Percentiles rank a stretch among this genome's conserved stretches.
phyloP scores from a whole-genome alignment of 1,140 invertebrate species.

The Lasioglossum albipes region DNA sequence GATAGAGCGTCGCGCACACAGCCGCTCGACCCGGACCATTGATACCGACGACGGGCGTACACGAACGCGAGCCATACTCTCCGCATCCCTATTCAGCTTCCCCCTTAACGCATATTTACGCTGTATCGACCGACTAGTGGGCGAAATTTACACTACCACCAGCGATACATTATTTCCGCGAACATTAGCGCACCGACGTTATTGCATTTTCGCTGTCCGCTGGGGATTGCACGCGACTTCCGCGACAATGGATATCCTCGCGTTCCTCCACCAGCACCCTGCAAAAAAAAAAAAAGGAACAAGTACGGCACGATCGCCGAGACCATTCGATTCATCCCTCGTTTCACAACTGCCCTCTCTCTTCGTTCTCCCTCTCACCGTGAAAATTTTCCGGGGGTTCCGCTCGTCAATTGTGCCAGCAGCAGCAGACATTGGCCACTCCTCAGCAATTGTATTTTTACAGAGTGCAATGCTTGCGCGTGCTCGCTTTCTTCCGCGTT shows the following conservation, averaged over 20 bases:
- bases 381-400: neutral
- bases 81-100: slow-evolving; percentile 26
- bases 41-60: slow-evolving; percentile 23
- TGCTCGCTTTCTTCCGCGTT: neutral
- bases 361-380: neutral
- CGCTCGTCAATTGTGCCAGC: neutral
- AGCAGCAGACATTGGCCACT: neutral
- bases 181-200: slow-evolving; percentile 59
- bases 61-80: slow-evolving; percentile 7
- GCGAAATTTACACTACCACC: slow-evolving; percentile 60
- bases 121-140: slow-evolving; percentile 57
- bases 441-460: neutral
- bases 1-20: neutral
- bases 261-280: slow-evolving; percentile 13
- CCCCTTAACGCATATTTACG: slow-evolving; percentile 63
- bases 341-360: too few species aligned
- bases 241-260: slow-evolving; percentile 49
- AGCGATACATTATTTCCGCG: slow-evolving; percentile 63
- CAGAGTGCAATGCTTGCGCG: neutral
- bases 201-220: slow-evolving; percentile 51
- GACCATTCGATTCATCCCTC: neutral
- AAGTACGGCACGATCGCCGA: neutral
- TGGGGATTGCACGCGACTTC: slow-evolving; percentile 50
- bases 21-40: slow-evolving; percentile 23
- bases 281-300: neutral